Base-by-base conservation (phyloP, 2,113 vertebrate species). In the Pimephales promelas region DNA sequence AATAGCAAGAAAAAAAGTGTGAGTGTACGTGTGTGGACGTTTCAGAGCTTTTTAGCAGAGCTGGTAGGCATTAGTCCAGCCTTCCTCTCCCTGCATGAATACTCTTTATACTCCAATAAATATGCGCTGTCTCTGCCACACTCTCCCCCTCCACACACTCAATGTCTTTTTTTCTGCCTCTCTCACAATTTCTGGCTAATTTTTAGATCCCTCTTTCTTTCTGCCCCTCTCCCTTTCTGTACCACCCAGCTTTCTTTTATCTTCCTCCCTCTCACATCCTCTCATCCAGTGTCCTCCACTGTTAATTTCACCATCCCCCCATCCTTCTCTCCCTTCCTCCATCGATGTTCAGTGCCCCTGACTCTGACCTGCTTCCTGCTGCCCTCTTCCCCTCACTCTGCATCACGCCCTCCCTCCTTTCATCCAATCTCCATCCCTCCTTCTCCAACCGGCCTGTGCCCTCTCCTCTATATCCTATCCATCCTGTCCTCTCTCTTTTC, bases 31-130 rank as follows among this genome's bases (percentile, higher is more conserved):
- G 74, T 52, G 74, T 45, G 64, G 54, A 82, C 79, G 85, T 84
- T 89, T 81, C 73, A 83, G 85, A 86, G 86, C 85, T 88, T 87
- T 90, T 89, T 87, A 88, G 88, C 84, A 43, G 75, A 86, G 87
- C 89, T 85, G 74, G 81, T 80, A 88, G 80, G 86, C 92, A 90
- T 93, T 88, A 89, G 88, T 86, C 89, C 86, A 84, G 86, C 86
- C 89, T 89, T 88, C 66, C 47, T 81, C 87, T 89, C 76, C 28
- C 57, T 56, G 79, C 91, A 90, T 90, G 87, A 90, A 92, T 82
- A 87, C 90, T 86, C 85, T 87, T 89, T 90, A 88, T 90, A 89
- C 90, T 89, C 89, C 86, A 90, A 88, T 89, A 92, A 91, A 91
- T 85, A 87, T 86, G 82, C 71, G 81, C 79, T 80, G 52, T 82